Base-by-base conservation (phyloP, 2,113 vertebrate genomes). In the Prinia subflava region DNA sequence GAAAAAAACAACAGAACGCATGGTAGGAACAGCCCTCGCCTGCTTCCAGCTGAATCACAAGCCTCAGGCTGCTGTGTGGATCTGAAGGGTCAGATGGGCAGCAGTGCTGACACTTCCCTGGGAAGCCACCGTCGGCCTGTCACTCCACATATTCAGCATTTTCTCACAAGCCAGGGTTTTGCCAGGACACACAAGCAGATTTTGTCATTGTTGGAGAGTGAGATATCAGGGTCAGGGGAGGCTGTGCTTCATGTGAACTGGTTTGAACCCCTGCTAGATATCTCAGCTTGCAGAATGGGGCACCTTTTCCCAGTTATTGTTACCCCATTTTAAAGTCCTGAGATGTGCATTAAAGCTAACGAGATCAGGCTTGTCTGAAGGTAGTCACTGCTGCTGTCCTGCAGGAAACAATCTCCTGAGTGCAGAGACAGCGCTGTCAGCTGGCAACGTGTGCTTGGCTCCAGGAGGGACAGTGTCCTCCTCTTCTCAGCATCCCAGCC, bases 151-250 rank as follows among this genome's bases (percentile, higher is more conserved):
- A 74, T n/a, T 64, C 81, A 76, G 81, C 37, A n/a, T 78, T 84
- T 95, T 92, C 50, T 84, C 71, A 85, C 44, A 90, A 87, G 75
- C 28, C 49, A 65, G 87, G 64, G 89, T 83, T 94, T 74, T 2
- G 0, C 39, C 5, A 11, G 44, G 75, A 22, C 78, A 87, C 70
- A 55, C 41, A 73, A 68, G 30, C 10, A 20, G 28, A 80, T 79
- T 88, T 94, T 1, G 1, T 68, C 41, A 19, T 79, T 62, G 64
- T 82, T 84, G 78, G 68, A 63, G 65, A 74, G 30, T 3, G 7
- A 74, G 42, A 55, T 33, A 15, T 57, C 59, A 27, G 52, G 46
- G 42, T 62, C 39, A 42, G 47, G 55, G 39, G 57, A 93, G 50
- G 37, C 35, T 89, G 28, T 59, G 35, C 27, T 89, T 70, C 37